Base-by-base conservation (phyloP, 2,888 invertebrate species). In the Arenicola marina region DNA sequence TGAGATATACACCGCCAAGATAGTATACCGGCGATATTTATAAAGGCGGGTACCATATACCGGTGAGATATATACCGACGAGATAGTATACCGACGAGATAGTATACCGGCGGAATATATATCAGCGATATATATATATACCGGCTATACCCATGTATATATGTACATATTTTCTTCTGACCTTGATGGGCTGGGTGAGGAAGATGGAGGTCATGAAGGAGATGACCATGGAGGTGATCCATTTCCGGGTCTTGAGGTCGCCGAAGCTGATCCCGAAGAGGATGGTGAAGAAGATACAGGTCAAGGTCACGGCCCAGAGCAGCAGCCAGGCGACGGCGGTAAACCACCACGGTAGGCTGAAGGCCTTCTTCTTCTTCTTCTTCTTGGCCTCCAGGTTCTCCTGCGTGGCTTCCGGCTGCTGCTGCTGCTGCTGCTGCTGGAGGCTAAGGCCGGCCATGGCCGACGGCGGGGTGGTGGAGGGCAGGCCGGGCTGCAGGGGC, bases 161-260 rank as follows among this genome's bases (percentile, higher is more conserved):
- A 48, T 48, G 21, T 48, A 38, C n/a, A n/a, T n/a, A n/a, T n/a
- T n/a, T n/a, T n/a, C n/a, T n/a, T n/a, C 64, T 62, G 65, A 85
- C 85, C 79, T 86, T 85, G 45, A 86, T 75, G 0, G 86, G 86
- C 65, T 86, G 85, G 4, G 85, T 85, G 24, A 86, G 65, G 65
- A 86, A 79, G 2, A 86, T 76, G 0, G 85, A 85, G 4, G 81
- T 78, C 59, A 85, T 76, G 75, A 86, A 84, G 1, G 85, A 82
- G 1, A 85, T 72, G 46, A 86, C 56, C 75, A 86, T 78, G 2
- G 86, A 84, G 0, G 85, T 79, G 11, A 86, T 80, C 86, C 86
- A 86, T 68, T 85, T 83, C 57, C 79, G 78, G 48, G 82, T 81
- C 63, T 84, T 85, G 3, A 76, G 77, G 64, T 86, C 84, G 18